Percentiles rank a stretch among this genome's conserved stretches.
Conservation (phyloP, 1,140 invertebrate genomes). For the Drosophila watanabei region DNA sequence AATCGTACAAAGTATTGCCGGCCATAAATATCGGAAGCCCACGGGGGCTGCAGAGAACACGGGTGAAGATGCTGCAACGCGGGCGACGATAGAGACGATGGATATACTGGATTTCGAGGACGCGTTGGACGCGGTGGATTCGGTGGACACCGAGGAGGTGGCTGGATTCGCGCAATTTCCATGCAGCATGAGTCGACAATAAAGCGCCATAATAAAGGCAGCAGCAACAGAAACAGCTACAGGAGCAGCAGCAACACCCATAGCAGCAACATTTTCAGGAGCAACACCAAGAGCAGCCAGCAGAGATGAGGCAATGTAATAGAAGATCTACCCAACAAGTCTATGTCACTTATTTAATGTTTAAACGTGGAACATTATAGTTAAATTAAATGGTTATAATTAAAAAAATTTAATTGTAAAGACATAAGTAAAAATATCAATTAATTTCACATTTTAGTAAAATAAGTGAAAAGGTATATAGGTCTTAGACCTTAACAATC, state of each 20-base stretch:
- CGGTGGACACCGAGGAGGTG: slow-evolving; percentile 6
- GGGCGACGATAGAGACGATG: slow-evolving; percentile 23
- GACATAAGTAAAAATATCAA: too few species aligned
- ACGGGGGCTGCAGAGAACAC: slow-evolving; percentile 16
- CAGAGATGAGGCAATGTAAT: background rate
- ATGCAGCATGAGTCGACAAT: slow-evolving; percentile 67
- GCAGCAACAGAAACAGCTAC: slow-evolving; percentile 8
- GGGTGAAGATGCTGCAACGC: slow-evolving; percentile 38
- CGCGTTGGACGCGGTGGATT: background rate
- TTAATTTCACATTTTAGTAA: too few species aligned
- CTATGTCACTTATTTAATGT: background rate
- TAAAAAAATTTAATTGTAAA: too few species aligned
- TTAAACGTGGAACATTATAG: background rate
- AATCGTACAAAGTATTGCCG: slow-evolving; percentile 80
- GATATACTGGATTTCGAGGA: slow-evolving; percentile 7
- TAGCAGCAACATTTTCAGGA: slow-evolving; percentile 5
- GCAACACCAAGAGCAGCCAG: slow-evolving; percentile 4
- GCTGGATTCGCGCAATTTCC: slow-evolving; percentile 66
- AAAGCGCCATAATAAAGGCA: slow-evolving; percentile 73
- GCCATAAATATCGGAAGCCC: slow-evolving; percentile 75
- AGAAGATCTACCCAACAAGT: background rate
- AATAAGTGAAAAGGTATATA: too few species aligned
- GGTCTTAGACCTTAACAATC: too few species aligned
- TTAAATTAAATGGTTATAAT: too few species aligned
- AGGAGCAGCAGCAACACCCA: slow-evolving; percentile 16